phyloP scores from a whole-genome alignment of 2,113 vertebrate species.

The Sula dactylatra region DNA sequence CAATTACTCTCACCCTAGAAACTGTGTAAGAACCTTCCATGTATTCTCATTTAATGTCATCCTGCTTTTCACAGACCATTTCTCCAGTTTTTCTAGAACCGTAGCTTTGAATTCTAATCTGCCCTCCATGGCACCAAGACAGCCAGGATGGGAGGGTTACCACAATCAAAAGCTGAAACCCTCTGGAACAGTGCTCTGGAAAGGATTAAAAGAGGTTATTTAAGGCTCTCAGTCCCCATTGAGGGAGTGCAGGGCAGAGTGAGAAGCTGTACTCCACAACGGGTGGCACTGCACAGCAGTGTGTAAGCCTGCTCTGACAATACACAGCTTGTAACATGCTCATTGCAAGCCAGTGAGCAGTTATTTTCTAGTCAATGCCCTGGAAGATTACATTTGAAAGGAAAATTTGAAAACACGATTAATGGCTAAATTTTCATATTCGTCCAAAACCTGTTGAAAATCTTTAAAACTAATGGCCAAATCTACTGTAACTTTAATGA shows the following conservation, averaged over 20 bases:
- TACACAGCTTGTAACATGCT: background rate
- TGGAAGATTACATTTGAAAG: background rate
- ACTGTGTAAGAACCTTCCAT: background rate
- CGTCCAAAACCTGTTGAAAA: background rate
- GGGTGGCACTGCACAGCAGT: accelerated
- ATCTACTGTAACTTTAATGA: background rate
- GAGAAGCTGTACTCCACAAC: background rate
- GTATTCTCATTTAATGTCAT: background rate
- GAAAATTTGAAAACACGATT: background rate
- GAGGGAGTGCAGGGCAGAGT: background rate
- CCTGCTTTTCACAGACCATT: background rate
- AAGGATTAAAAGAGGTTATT: background rate
- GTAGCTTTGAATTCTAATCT: background rate
- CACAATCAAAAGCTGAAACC: background rate
- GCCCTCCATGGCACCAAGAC: background rate
- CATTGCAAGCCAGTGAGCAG: background rate
- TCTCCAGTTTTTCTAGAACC: background rate
- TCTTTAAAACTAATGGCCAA: background rate
- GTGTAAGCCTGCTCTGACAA: background rate
- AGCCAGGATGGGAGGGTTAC: background rate
- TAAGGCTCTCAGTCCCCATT: background rate
- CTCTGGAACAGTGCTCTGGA: background rate
- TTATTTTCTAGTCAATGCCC: background rate
- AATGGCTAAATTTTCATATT: background rate
- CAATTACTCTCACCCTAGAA: background rate